Percentiles rank a stretch among this genome's conserved stretches.
Conservation (phyloP, 2,797 vertebrate species). For the Urocyon cinereoargenteus region DNA sequence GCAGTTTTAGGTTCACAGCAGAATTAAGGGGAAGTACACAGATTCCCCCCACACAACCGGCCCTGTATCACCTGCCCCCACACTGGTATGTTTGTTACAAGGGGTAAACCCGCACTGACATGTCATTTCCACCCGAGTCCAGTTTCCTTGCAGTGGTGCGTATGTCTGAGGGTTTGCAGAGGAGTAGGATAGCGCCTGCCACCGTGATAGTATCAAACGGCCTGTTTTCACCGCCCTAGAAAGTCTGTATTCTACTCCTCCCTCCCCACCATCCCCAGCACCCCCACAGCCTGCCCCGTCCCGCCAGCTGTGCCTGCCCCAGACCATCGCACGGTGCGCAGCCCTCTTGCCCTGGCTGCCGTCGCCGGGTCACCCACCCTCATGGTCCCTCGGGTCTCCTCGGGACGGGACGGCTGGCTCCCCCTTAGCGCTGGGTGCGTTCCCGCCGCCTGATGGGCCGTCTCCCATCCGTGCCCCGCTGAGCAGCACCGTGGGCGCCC, state of each 20-base stretch:
- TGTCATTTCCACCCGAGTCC: not conserved
- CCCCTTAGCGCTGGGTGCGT: fast-evolving
- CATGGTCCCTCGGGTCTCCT: not conserved
- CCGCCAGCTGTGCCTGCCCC: not conserved
- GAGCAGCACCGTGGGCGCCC: too few species aligned
- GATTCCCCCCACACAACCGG: fast-evolving
- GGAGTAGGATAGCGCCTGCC: not conserved
- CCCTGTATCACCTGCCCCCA: not conserved
- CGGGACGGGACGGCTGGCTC: fast-evolving
- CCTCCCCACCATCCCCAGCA: not conserved
- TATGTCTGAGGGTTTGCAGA: not conserved
- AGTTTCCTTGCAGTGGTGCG: too few species aligned
- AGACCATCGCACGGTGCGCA: fast-evolving
- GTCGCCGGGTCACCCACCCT: fast-evolving
- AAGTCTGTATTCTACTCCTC: not conserved
- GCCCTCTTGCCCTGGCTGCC: not conserved
- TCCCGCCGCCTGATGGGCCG: fast-evolving
- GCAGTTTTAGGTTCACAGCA: not conserved
- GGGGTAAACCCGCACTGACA: fast-evolving
- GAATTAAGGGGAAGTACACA: not conserved
- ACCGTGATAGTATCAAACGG: not conserved
- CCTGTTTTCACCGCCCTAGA: not conserved
- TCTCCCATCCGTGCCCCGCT: not conserved
- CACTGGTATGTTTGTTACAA: fast-evolving
- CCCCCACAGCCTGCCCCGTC: fast-evolving